These are phyloP conservation scores for Eustalomyia histrio DNA, from an alignment of 2,888 invertebrate species.

Conservation along the genomic window DNA sequence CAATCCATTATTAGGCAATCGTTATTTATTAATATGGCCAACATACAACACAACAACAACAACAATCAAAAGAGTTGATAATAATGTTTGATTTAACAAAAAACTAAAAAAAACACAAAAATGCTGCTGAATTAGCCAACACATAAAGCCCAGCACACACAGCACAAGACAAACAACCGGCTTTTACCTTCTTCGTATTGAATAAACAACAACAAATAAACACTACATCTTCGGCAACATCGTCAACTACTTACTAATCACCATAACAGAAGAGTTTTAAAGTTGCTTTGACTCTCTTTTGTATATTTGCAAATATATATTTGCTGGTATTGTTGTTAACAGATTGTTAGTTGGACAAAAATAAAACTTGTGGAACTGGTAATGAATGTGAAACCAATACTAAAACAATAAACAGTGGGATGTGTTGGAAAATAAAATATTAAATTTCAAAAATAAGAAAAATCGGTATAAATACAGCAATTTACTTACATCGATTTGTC, in stretches of 20 bases:
- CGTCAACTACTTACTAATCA: not conserved
- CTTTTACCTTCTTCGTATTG: slow-evolving; percentile 47
- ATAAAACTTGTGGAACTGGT: slow-evolving; percentile 61
- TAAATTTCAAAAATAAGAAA: too few species aligned
- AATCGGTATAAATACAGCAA: too few species aligned
- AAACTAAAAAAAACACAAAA: not conserved
- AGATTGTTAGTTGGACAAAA: slow-evolving; percentile 12
- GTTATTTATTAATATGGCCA: slow-evolving; percentile 42
- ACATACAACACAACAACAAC: slow-evolving; percentile 17
- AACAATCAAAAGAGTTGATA: slow-evolving; percentile 37
- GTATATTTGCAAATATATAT: slow-evolving; percentile 11
- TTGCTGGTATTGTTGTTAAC: slow-evolving; percentile 18
- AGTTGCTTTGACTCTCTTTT: slow-evolving; percentile 27
- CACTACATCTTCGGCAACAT: not conserved
- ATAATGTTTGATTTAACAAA: slow-evolving; percentile 3
- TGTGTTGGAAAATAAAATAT: too few species aligned
- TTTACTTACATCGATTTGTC: too few species aligned
- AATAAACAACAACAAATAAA: slow-evolving; percentile 9
- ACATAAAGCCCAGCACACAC: too few species aligned
- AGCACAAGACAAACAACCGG: slow-evolving; percentile 34
- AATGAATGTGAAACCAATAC: slow-evolving; percentile 16
- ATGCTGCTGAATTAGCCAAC: slow-evolving; percentile 45
- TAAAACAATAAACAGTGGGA: not conserved
- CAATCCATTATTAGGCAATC: slow-evolving; percentile 55
- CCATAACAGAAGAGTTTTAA: slow-evolving; percentile 14